Conservation (phyloP, 2,888 invertebrate species). For the Drosophila pseudotakahashii region DNA sequence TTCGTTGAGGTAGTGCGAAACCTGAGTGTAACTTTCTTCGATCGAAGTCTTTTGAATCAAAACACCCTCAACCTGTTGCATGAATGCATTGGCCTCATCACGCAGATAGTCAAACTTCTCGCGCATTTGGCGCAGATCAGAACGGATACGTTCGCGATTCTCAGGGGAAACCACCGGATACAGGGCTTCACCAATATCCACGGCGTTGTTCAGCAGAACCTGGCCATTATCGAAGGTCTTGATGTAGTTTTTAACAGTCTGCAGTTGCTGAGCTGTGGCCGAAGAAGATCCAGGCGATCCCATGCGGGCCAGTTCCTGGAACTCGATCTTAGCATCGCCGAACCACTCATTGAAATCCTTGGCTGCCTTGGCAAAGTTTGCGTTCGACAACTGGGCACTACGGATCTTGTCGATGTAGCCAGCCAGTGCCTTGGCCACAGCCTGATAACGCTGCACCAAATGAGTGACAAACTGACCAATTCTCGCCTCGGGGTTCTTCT, state of each 20-base stretch:
- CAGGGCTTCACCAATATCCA: slow-evolving; percentile 94
- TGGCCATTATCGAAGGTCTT: slow-evolving; percentile 91
- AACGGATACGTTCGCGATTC: slow-evolving; percentile 93
- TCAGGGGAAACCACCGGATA: slow-evolving; percentile 94
- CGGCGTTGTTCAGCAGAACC: slow-evolving; percentile 90
- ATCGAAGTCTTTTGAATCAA: slow-evolving; percentile 96
- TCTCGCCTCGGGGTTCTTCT: slow-evolving; percentile 92
- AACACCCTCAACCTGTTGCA: slow-evolving; percentile 94
- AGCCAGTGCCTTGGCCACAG: slow-evolving; percentile 89
- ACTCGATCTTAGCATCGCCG: slow-evolving; percentile 89
- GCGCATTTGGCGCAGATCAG: slow-evolving; percentile 91
- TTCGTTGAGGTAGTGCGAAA: slow-evolving; percentile 94
- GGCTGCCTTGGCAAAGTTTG: slow-evolving; percentile 89
- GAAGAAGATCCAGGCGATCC: slow-evolving; percentile 90
- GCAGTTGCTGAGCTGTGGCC: slow-evolving; percentile 89
- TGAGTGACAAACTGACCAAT: slow-evolving; percentile 92
- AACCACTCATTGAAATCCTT: slow-evolving; percentile 92
- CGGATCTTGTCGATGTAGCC: slow-evolving; percentile 90
- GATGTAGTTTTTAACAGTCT: slow-evolving; percentile 87
- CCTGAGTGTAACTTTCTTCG: slow-evolving; percentile 95
- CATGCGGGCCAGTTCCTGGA: slow-evolving; percentile 89
- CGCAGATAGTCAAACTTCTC: slow-evolving; percentile 93
- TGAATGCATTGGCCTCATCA: slow-evolving; percentile 92
- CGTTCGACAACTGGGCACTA: slow-evolving; percentile 88
- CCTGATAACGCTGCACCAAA: slow-evolving; percentile 90